Base-by-base conservation (phyloP, 2,888 invertebrate species). In the Acronicta psi region DNA sequence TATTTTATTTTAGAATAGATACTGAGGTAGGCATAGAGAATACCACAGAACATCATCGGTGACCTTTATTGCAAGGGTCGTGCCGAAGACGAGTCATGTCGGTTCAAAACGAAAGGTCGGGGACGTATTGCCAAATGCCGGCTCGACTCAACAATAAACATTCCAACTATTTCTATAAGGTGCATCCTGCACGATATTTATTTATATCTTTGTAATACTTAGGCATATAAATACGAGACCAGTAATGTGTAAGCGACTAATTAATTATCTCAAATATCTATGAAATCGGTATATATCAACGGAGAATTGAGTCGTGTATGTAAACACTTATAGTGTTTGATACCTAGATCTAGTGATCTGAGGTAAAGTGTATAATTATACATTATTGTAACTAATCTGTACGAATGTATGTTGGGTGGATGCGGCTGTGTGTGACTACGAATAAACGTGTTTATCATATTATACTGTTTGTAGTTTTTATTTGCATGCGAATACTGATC, bases 381-480 rank as follows among this genome's bases (percentile, higher is more conserved):
- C 71, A 66, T 72, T 77, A 82, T 82, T 85, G 78, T 83, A 84
- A 85, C 80, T 84, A 84, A 86, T 77, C 75, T 77, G 86, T 86
- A 83, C 82, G 89, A 67, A 73, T 86, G 89, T 66, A 72, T 83
- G 88, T 83, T 73, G 85, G 69, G 79, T 85, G 85, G 77, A 83
- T 81, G 87, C 84, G 87, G 82, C 77, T 77, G 83, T 76, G 78
- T 80, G 79, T 86, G 80, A 81, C 83, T 85, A 82, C 81, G 86
- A 92, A 92, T 93, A 94, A 93, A 93, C 87, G 88, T 91, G 91
- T 89, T 89, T 91, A 87, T 86, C 86, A 83, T 84, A 91, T 85
- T 86, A 84, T 79, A 55, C 59, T 87, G 83, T 89, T 87, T 89
- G 82, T 79, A 64, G 69, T 89, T 89, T 85, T 85, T 85, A 85